Conservation (phyloP, 2,113 vertebrate genomes). For the Riparia riparia region DNA sequence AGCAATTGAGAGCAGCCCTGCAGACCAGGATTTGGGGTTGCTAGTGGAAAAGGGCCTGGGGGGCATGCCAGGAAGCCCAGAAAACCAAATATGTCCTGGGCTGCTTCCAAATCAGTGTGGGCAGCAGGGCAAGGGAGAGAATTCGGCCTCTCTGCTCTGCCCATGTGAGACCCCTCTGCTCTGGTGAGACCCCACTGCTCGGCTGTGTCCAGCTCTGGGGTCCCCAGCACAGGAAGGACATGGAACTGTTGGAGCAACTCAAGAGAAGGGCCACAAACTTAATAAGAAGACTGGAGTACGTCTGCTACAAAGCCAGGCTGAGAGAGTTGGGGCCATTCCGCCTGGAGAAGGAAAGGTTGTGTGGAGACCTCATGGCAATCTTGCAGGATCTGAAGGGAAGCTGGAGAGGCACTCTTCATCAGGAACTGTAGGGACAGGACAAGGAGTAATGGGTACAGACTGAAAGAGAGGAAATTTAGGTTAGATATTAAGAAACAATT, state of each 20-base stretch:
- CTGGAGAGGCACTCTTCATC: not conserved
- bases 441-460: not conserved
- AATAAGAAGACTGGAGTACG: fast-evolving
- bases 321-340: not conserved
- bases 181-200: not conserved
- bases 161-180: not conserved
- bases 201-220: not conserved
- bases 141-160: not conserved
- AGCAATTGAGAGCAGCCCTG: not conserved
- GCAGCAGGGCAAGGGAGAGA: fast-evolving
- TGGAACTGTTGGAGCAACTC: not conserved
- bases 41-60: not conserved
- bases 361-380: not conserved
- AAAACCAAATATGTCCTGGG: not conserved
- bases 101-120: fast-evolving
- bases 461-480: not conserved
- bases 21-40: not conserved
- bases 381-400: not conserved
- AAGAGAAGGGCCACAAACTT: not conserved
- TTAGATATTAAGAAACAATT: not conserved
- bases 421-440: not conserved
- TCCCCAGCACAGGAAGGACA: too few species aligned
- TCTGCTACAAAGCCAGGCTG: not conserved
- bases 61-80: not conserved
- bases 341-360: not conserved